Evolutionary conservation across 2,113 vertebrate genomes (phyloP).

Genomic region (Lipotes vexillifer): DNA sequence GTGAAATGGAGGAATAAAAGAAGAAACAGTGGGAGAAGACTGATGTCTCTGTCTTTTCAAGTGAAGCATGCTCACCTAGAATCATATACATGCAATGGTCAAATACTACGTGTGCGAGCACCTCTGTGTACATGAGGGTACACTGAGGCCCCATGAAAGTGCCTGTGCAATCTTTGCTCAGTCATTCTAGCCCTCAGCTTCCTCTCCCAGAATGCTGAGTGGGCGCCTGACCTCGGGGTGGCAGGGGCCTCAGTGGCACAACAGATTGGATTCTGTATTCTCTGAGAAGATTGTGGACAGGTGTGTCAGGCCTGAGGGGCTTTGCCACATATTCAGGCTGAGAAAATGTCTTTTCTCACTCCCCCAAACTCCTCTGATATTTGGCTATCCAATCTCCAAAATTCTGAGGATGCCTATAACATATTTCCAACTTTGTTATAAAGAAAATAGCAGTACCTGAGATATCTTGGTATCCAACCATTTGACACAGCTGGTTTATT

Average conservation of each 20-base stretch:
- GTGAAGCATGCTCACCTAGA: not conserved
- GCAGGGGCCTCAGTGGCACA: rapidly evolving
- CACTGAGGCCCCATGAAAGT: not conserved
- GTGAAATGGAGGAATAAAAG: not conserved
- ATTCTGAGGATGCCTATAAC: not conserved
- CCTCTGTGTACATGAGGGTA: too few species aligned
- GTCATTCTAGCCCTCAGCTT: not conserved
- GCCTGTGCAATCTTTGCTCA: not conserved
- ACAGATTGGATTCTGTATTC: not conserved
- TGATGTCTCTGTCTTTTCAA: not conserved
- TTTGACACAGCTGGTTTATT: not conserved
- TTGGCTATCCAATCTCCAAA: not conserved
- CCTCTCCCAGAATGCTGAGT: not conserved
- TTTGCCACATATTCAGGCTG: not conserved
- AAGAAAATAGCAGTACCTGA: not conserved
- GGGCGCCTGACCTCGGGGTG: not conserved
- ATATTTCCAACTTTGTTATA: not conserved
- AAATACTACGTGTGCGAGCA: not conserved
- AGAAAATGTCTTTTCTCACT: not conserved
- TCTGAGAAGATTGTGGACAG: not conserved
- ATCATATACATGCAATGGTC: too few species aligned
- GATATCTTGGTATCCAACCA: not conserved
- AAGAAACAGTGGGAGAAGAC: not conserved
- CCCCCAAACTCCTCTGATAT: not conserved
- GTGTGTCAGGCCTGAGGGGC: not conserved